Conservation (phyloP, 2,113 vertebrate species). For the Bujurquina vittata region DNA sequence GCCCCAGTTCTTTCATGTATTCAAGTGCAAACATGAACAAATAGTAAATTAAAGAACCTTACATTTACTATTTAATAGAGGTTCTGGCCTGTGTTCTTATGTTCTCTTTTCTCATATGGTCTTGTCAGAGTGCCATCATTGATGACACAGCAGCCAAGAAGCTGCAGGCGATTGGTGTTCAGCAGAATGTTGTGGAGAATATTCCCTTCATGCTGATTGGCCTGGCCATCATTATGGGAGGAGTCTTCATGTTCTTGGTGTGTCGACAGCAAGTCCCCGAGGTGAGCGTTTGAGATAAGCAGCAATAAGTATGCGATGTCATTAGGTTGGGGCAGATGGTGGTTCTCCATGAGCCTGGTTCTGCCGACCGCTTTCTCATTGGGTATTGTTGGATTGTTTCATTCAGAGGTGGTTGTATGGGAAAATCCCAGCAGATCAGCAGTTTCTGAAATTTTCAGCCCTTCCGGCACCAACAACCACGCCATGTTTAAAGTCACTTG, state of each 20-base stretch:
- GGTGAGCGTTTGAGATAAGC: slow-evolving; percentile 77
- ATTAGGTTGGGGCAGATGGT: neutral
- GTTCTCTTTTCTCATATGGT: neutral
- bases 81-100: neutral
- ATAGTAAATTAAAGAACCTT: neutral
- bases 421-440: too few relatives aligned
- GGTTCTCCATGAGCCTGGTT: neutral
- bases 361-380: neutral
- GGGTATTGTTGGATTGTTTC: neutral
- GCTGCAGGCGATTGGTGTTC: slow-evolving; percentile 71
- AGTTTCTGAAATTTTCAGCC: neutral
- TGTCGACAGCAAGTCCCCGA: slow-evolving; percentile 83
- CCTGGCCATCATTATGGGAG: slow-evolving; percentile 86
- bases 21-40: neutral
- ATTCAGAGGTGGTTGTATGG: too few relatives aligned
- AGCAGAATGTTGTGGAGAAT: slow-evolving; percentile 82
- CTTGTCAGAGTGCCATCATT: slow-evolving; percentile 86
- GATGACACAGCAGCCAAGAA: slow-evolving; percentile 84
- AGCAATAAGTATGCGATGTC: neutral
- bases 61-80: neutral
- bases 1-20: neutral
- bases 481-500: neutral
- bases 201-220: slow-evolving; percentile 91
- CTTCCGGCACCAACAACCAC: neutral
- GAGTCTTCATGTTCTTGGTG: slow-evolving; percentile 82